Base-by-base conservation (phyloP, 2,113 vertebrate species). In the Xyliphius kryptos region DNA sequence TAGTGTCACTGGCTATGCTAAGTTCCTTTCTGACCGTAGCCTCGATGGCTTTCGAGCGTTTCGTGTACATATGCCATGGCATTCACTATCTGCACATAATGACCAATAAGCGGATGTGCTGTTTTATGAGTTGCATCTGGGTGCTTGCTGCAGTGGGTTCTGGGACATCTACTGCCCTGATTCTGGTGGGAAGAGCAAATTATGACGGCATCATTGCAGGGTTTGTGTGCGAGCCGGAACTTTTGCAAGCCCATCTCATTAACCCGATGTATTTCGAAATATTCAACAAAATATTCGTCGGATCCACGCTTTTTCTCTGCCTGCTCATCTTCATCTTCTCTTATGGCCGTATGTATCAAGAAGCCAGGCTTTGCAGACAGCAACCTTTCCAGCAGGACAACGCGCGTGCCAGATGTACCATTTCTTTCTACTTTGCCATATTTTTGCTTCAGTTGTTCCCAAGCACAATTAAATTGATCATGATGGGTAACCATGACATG, bases 361-460 rank as follows among this genome's bases (percentile, higher is more conserved):
- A n/a, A n/a, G n/a, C n/a, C n/a, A 47, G 16, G 62, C 62, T 13
- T 12, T 16, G 41, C 22, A 56, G 43, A 9, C 62, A 56, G 52
- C 40, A 64, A 37, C 52, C 52, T 3, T 64, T 56, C 6, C 51
- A 56, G 26, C 52, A 64, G 51, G 62, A 64, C 52, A 64, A 48
- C 16, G 14, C 17, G 9, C 62, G 62, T 3, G 52, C 62, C 13
- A 20, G 62, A 10, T 16, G 26, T 17, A 64, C 62, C 13, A 54
- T 64, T 4, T 36, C 6, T 13, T 56, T 64, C 22, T 64, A 64
- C 52, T 54, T 64, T 13, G 62, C 13, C 26, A 56, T 64, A 15
- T 64, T 64, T 64, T 20, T 64, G 16, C 41, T 64, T 16, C 62
- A 64, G 41, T 16, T 64, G 26, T 19, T 64, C 48, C 62, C 52